Base-by-base conservation (phyloP, 2,113 vertebrate genomes). In the Gymnogyps californianus region DNA sequence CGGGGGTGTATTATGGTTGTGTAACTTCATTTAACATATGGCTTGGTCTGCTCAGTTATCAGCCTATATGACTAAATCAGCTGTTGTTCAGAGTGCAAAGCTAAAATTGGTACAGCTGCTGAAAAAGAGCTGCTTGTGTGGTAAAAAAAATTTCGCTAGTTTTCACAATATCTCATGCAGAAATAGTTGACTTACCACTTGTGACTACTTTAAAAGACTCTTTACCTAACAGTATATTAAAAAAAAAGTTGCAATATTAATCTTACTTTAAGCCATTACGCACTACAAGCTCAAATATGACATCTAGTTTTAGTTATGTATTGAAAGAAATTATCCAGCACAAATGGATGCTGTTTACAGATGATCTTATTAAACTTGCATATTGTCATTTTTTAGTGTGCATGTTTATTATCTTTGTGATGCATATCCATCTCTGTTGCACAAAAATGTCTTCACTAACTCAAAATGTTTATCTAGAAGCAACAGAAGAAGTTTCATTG, bases 401-500 rank as follows among this genome's bases (percentile, higher is more conserved):
- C 1, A 0, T 54, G 3, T 42, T 46, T 77, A 12, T 64, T 88
- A 6, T 77, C 18, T 93, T 83, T 76, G 7, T 80, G 71, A 66
- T 77, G 29, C 20, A 34, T 51, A 40, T 46, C 15, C 16, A 11
- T 47, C 64, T 75, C 14, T 62, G 4, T 59, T 84, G 40, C 22
- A 24, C 15, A 70, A 57, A 64, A 81, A 44, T 7, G 70, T 70
- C 24, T 64, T 91, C 90, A 32, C 86, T 97, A 85, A 97, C 74
- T 93, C 74, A 59, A 80, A 90, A 83, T 95, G 40, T 96, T 66
- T 94, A n/a, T 96, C 32, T 92, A 99, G 99, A 99, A 97, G 99
- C 99, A 52, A 99, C 99, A 88, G 99, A 99, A 97, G 99, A 99
- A 95, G 99, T 99, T 74, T 99, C 99, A 11, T 88, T 99, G 98